Conservation (phyloP, 2,113 vertebrate species). For the Cebidichthys violaceus region DNA sequence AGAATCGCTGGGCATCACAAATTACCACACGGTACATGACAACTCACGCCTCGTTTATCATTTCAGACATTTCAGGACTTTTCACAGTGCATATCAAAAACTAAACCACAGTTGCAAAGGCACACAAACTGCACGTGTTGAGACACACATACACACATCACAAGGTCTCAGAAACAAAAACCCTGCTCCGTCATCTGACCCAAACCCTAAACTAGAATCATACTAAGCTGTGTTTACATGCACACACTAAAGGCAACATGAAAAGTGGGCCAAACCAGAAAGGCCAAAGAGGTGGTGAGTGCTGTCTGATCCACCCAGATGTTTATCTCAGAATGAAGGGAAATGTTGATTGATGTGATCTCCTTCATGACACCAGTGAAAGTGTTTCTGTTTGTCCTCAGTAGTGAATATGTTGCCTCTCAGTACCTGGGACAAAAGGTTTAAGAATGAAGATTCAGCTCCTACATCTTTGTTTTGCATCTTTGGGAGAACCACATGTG, state of each 20-base stretch:
- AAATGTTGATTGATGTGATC: constrained; percentile 36
- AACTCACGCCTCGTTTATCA: constrained; percentile 7
- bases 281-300: constrained; percentile 19
- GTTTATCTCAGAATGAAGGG: constrained; percentile 27
- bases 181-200: constrained; percentile 30
- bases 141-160: constrained; percentile 20
- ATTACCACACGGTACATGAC: not conserved
- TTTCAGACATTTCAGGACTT: constrained; percentile 8
- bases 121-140: not conserved
- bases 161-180: constrained; percentile 16
- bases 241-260: constrained; percentile 12
- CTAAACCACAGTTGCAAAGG: not conserved
- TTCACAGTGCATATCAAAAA: not conserved
- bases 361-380: not conserved
- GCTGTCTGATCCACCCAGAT: constrained; percentile 12
- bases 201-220: constrained; percentile 36
- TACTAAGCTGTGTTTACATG: constrained; percentile 47
- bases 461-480: constrained; percentile 8
- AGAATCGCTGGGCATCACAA: not conserved
- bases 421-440: not conserved
- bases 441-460: not conserved
- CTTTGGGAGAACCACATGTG: not conserved
- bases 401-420: not conserved
- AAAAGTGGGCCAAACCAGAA: constrained; percentile 68
- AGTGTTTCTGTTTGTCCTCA: constrained; percentile 1